A percentile compares a stretch with the other conserved stretches of the same genome.
phyloP scores from a whole-genome alignment of 2,888 invertebrate genomes.

The Phoronis australis region DNA sequence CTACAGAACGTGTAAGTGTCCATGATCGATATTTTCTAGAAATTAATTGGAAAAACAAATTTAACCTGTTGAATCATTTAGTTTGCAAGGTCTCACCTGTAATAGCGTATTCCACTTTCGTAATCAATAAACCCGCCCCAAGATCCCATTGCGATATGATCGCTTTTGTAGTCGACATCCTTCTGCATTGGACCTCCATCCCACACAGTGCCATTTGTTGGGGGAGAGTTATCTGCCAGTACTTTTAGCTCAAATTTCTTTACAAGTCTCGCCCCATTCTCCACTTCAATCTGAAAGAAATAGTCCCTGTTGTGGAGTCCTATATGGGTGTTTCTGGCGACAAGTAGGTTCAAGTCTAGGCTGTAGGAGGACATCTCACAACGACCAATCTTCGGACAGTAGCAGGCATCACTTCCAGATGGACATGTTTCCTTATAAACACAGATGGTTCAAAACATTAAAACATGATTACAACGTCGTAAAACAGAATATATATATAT shows the following conservation, averaged over 20 bases:
- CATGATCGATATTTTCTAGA: no score
- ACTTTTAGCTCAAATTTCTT: conserved; percentile 6
- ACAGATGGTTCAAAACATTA: no score
- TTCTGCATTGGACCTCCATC: conserved; percentile 19
- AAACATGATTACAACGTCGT: no score
- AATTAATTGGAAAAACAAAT: no score
- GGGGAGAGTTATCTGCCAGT: conserved; percentile 26
- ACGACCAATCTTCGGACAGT: neutral
- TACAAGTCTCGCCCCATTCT: conserved; percentile 18
- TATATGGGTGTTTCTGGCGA: conserved; percentile 8
- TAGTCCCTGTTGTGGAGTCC: conserved; percentile 25
- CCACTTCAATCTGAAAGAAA: conserved; percentile 18
- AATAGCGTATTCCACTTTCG: conserved; percentile 26
- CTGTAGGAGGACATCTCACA: conserved; percentile 17
- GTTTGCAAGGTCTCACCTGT: no score
- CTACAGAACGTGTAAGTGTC: no score
- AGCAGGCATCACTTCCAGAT: no score
- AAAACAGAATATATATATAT: no score
- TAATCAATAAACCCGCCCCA: conserved; percentile 28
- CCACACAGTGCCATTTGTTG: conserved; percentile 20
- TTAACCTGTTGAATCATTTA: no score
- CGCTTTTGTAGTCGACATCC: conserved; percentile 25
- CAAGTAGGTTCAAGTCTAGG: conserved; percentile 13
- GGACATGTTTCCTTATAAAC: no score
- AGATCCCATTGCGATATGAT: conserved; percentile 8